phyloP scores from a whole-genome alignment of 2,113 vertebrate species.

The Cepphus grylle region DNA sequence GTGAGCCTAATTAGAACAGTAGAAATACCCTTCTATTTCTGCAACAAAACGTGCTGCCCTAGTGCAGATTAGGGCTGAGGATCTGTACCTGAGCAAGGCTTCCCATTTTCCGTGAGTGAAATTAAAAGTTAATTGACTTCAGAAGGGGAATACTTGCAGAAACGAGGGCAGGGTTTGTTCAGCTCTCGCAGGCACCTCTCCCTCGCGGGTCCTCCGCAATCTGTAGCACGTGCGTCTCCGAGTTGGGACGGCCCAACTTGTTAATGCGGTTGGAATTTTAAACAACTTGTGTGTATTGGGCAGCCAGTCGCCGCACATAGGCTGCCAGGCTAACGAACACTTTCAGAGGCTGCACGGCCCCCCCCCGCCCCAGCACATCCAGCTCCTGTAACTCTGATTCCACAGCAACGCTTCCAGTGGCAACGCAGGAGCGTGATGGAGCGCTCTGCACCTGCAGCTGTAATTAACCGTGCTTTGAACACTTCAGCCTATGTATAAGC shows the following conservation, averaged over 20 bases:
- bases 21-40: neutral
- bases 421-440: fast-evolving
- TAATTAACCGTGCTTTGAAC: neutral
- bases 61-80: neutral
- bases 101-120: neutral
- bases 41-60: neutral
- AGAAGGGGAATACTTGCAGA: neutral
- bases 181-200: neutral
- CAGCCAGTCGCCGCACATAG: neutral
- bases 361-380: neutral
- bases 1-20: neutral
- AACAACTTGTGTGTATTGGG: neutral
- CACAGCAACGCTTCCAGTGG: neutral
- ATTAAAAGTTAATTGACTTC: neutral
- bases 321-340: neutral
- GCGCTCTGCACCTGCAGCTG: neutral
- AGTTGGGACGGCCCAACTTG: neutral
- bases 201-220: neutral
- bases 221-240: neutral
- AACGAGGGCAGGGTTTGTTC: neutral
- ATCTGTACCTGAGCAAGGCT: neutral
- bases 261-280: neutral
- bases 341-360: neutral
- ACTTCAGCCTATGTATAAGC: neutral
- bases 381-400: neutral